Percentiles rank a stretch among this genome's conserved stretches.
phyloP scores from a whole-genome alignment of 1,140 invertebrate species.

The Brachionus koreanus region DNA sequence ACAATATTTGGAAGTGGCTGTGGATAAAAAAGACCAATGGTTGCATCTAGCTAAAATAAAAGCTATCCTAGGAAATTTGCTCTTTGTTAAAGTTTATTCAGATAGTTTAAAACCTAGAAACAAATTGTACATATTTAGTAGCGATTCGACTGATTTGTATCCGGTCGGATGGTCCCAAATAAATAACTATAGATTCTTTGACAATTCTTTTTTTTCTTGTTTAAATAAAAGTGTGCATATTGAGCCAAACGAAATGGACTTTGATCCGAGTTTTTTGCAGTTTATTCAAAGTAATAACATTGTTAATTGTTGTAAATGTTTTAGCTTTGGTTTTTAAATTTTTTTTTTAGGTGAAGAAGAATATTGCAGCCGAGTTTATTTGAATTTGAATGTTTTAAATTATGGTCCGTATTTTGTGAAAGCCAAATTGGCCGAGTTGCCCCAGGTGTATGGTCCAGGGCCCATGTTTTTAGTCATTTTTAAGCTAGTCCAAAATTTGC shows the following conservation, averaged over 20 bases:
- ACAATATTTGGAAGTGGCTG: background rate
- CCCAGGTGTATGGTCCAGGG: background rate
- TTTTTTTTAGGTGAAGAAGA: background rate
- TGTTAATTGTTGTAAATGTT: background rate
- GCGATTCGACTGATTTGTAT: background rate
- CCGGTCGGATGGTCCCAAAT: background rate
- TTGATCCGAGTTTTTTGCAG: background rate
- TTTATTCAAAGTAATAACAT: conserved; percentile 21
- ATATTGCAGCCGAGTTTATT: background rate
- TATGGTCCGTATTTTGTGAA: conserved; percentile 18
- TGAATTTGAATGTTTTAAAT: background rate
- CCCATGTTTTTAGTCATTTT: conserved; percentile 30
- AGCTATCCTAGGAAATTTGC: background rate
- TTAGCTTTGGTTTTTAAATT: background rate
- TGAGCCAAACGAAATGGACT: background rate
- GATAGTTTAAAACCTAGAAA: background rate
- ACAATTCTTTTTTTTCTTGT: background rate
- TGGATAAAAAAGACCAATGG: background rate
- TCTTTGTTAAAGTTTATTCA: conserved; percentile 9
- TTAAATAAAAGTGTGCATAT: background rate
- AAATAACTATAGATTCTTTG: conserved; percentile 1
- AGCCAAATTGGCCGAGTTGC: background rate
- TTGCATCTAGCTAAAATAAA: conserved; percentile 13
- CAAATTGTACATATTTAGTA: conserved; percentile 22
- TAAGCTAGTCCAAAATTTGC: conserved; percentile 17